Conservation (phyloP, 35 echinoderm and acorn worm genomes). For the Ophiothrix spiculata region DNA sequence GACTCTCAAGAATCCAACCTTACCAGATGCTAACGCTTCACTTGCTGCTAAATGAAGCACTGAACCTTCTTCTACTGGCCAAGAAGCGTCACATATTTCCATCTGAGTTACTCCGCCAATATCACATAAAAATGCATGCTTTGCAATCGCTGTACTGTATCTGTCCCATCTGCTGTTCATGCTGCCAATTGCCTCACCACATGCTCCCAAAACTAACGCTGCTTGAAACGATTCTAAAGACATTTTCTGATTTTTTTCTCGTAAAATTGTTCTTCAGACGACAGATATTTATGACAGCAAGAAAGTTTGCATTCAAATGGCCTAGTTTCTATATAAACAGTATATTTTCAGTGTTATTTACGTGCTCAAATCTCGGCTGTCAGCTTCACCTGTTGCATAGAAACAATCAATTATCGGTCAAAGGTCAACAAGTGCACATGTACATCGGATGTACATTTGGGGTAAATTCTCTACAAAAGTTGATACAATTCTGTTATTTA, state of each 20-base stretch:
- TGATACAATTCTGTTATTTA: too few species aligned
- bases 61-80: conserved; percentile 57
- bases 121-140: neutral
- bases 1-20: too few species aligned
- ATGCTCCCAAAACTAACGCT: conserved; percentile 50
- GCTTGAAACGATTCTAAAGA: conserved; percentile 88
- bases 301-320: neutral
- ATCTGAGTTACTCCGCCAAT: conserved; percentile 13
- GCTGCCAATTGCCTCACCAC: conserved; percentile 48
- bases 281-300: neutral
- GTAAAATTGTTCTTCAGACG: neutral
- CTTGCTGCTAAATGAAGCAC: conserved; percentile 57
- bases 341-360: too few species aligned
- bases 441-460: too few species aligned
- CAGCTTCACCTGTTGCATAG: neutral
- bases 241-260: conserved; percentile 23
- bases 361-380: neutral
- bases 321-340: neutral
- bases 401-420: neutral
- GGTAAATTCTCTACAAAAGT: too few species aligned
- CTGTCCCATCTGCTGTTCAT: conserved; percentile 19
- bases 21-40: conserved; percentile 67
- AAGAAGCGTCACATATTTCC: conserved; percentile 28
- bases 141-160: neutral
- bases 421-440: too few species aligned